phyloP scores from a whole-genome alignment of 2,113 vertebrate species.

The Neotragus moschatus region DNA sequence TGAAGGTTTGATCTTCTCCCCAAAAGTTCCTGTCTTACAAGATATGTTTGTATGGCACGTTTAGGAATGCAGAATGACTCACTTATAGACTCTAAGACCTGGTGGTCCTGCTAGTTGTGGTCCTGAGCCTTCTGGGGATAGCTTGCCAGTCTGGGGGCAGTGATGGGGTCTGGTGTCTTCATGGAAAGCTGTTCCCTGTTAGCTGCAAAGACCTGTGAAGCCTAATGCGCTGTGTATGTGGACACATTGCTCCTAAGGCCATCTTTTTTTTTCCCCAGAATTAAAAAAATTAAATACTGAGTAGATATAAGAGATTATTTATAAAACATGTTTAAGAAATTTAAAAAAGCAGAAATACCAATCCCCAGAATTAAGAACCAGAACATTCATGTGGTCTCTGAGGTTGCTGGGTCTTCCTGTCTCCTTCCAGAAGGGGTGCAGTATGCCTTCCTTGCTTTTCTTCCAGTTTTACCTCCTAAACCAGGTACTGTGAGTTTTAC shows the following conservation, averaged over 20 bases:
- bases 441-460: background rate
- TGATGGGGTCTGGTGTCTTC: background rate
- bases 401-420: background rate
- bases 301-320: background rate
- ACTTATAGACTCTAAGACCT: background rate
- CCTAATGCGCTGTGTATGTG: accelerated
- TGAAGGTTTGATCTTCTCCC: no score
- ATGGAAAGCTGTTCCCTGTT: background rate
- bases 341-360: background rate
- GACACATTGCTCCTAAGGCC: background rate
- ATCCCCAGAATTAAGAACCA: background rate
- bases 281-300: background rate
- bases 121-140: background rate
- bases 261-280: background rate
- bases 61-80: background rate
- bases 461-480: background rate
- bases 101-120: background rate
- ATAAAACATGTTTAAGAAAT: background rate
- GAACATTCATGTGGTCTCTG: background rate
- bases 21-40: background rate
- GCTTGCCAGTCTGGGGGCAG: no score
- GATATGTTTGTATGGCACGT: background rate
- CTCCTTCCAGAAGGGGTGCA: background rate
- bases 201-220: background rate
- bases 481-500: background rate